Percentiles rank a stretch among this genome's conserved stretches.
Conservation (phyloP, 2,797 vertebrate species). For the Myotis daubentonii region DNA sequence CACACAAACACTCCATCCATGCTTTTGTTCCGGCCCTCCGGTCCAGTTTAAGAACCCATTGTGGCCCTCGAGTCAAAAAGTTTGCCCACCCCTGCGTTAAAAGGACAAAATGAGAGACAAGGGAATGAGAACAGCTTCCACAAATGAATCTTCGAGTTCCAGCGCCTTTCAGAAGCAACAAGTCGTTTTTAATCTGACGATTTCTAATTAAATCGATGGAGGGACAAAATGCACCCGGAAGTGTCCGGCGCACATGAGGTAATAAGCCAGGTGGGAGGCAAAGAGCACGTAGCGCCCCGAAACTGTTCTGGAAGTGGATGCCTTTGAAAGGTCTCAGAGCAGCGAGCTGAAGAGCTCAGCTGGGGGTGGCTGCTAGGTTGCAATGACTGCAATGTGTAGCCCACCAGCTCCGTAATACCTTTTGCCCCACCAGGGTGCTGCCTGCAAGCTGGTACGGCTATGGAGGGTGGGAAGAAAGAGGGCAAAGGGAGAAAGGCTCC, state of each 20-base stretch:
- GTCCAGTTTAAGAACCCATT: no score
- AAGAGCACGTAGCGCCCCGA: slow-evolving; percentile 3
- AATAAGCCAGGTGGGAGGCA: slow-evolving; percentile 30
- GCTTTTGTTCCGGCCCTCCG: no score
- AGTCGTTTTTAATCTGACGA: slow-evolving; percentile 66
- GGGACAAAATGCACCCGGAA: slow-evolving; percentile 70
- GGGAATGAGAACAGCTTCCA: not conserved
- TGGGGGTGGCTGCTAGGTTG: slow-evolving; percentile 8
- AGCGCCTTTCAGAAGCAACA: slow-evolving; percentile 66
- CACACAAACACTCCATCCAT: no score
- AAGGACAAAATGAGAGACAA: slow-evolving; percentile 43
- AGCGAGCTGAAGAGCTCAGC: slow-evolving; percentile 51
- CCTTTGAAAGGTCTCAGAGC: slow-evolving; percentile 61
- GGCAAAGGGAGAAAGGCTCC: not conserved
- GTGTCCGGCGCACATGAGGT: slow-evolving; percentile 22
- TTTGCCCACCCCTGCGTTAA: no score
- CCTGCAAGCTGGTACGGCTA: slow-evolving; percentile 50
- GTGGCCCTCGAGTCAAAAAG: no score
- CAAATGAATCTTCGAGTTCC: slow-evolving; percentile 60
- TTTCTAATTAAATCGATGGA: slow-evolving; percentile 77
- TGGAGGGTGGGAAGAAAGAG: not conserved
- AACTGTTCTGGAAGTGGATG: slow-evolving; percentile 23
- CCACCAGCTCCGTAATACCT: not conserved
- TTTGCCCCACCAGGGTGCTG: slow-evolving; percentile 35
- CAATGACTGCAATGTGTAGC: slow-evolving; percentile 61